phyloP scores from a whole-genome alignment of 1,140 invertebrate species.

The Drosophila kikkawai region DNA sequence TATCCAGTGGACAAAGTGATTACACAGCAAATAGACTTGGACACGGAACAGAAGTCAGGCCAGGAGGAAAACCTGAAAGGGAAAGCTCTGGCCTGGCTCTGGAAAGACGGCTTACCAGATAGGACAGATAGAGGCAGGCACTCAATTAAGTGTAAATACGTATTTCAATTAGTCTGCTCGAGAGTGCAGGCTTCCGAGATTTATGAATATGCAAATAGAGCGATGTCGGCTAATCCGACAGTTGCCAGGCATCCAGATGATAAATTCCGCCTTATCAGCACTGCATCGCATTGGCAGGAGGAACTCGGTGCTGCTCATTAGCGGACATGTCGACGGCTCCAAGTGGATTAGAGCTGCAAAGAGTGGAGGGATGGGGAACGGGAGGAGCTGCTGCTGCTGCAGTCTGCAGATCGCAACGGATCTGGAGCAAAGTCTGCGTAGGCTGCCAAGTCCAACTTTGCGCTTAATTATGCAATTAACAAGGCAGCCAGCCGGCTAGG shows the following conservation, averaged over 20 bases:
- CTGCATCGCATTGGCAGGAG: slow-evolving; percentile 13
- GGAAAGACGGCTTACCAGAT: slow-evolving; percentile 25
- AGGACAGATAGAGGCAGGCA: slow-evolving; percentile 22
- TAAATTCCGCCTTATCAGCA: slow-evolving; percentile 65
- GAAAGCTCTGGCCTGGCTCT: slow-evolving; percentile 24
- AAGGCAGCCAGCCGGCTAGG: slow-evolving; percentile 52
- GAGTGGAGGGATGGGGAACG: background rate
- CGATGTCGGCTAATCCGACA: slow-evolving; percentile 60
- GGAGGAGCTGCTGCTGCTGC: background rate
- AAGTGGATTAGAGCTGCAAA: slow-evolving; percentile 30
- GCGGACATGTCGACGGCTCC: slow-evolving; percentile 53
- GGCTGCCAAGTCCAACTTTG: slow-evolving; percentile 46
- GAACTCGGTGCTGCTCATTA: slow-evolving; percentile 49
- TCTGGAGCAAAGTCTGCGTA: slow-evolving; percentile 60
- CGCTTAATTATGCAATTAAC: slow-evolving; percentile 80
- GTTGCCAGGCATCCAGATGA: slow-evolving; percentile 48
- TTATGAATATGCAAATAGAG: slow-evolving; percentile 76
- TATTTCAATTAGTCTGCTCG: slow-evolving; percentile 55
- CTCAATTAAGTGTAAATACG: slow-evolving; percentile 68
- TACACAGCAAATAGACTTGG: slow-evolving; percentile 32
- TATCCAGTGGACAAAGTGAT: slow-evolving; percentile 52
- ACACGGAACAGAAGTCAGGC: slow-evolving; percentile 14
- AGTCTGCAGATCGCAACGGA: slow-evolving; percentile 30
- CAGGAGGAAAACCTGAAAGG: slow-evolving; percentile 25
- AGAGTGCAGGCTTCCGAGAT: slow-evolving; percentile 26